Base-by-base conservation (phyloP, 2,113 vertebrate species). In the Machaerirhynchus nigripectus region DNA sequence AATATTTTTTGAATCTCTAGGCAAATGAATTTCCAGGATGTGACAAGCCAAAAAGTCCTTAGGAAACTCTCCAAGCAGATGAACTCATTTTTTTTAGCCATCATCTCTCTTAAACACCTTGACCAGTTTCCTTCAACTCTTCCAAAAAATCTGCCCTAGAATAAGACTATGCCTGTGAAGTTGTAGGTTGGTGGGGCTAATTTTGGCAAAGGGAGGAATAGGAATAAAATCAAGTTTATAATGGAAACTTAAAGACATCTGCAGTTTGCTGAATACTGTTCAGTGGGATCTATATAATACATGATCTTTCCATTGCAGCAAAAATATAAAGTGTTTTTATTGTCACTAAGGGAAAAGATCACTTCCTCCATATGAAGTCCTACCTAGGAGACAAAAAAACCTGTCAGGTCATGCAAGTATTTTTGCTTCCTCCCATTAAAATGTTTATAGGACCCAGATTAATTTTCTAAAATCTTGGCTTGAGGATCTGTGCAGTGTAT, bases 51-150 rank as follows among this genome's bases (percentile, higher is more conserved):
- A 90, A 74, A 81, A 78, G 79, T 39, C 74, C 91, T 88, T 50
- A 89, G 80, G 78, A 92, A 95, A 82, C 33, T 81, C 39, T 96
- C 92, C 95, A 89, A 91, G 56, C 68, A 96, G 94, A 96, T 97
- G 95, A 96, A 89, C 65, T 96, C 75, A 96, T 94, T 93, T 82
- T 77, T 91, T 89, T 87, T 70, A 95, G 42, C 63, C 71, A 64
- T 83, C 91, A 53, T 76, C 53, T 92, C 84, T 90, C 90, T 95
- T 96, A 95, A 96, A 97, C 84, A 91, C 94, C 86, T 97, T 95
- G 91, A 96, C 88, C 89, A 88, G 84, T 93, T 97, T 97, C 94
- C 88, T 91, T 92, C 71, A 94, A 50, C 55, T 93, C 56, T 88
- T 94, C 92, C 95, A 96, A 91, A 95, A 96, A 91, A 79, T 86